Evolutionary conservation across 2,888 invertebrate genomes (phyloP).

Genomic region (Parnassius smintheus): DNA sequence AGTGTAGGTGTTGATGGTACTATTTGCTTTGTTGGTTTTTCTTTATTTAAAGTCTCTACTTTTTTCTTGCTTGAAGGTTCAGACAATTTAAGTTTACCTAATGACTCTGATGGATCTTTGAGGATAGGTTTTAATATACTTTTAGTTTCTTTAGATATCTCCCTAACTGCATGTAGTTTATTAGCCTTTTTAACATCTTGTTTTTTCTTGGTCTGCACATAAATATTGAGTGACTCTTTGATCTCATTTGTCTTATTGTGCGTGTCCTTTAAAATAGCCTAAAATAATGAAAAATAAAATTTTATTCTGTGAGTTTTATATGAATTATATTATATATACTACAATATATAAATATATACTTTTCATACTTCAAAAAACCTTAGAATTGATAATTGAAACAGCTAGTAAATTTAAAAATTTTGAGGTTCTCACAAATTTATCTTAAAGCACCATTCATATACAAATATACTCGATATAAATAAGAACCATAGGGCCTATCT

Average conservation of each 20-base stretch:
- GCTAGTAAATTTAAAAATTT: too few species aligned
- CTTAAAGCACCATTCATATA: too few species aligned
- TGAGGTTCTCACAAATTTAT: too few species aligned
- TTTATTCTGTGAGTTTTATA: background rate
- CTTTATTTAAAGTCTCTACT: slow-evolving; percentile 30
- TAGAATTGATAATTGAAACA: too few species aligned
- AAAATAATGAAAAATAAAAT: slow-evolving; percentile 26
- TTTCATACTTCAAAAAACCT: too few species aligned
- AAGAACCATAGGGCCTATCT: too few species aligned
- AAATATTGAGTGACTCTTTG: slow-evolving; percentile 50
- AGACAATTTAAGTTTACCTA: slow-evolving; percentile 58
- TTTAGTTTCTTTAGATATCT: slow-evolving; percentile 44
- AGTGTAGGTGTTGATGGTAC: slow-evolving; percentile 39
- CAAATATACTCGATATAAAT: too few species aligned
- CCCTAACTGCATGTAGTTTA: slow-evolving; percentile 52
- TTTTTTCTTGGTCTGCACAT: slow-evolving; percentile 49
- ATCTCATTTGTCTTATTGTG: slow-evolving; percentile 49
- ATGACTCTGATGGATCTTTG: slow-evolving; percentile 59
- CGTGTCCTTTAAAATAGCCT: slow-evolving; percentile 59
- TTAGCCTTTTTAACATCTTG: slow-evolving; percentile 48
- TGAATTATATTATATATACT: background rate
- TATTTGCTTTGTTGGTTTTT: slow-evolving; percentile 25
- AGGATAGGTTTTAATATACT: slow-evolving; percentile 50
- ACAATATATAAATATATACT: too few species aligned
- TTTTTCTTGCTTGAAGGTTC: slow-evolving; percentile 36